phyloP scores from a whole-genome alignment of 2,113 vertebrate species.

The Noctilio leporinus region DNA sequence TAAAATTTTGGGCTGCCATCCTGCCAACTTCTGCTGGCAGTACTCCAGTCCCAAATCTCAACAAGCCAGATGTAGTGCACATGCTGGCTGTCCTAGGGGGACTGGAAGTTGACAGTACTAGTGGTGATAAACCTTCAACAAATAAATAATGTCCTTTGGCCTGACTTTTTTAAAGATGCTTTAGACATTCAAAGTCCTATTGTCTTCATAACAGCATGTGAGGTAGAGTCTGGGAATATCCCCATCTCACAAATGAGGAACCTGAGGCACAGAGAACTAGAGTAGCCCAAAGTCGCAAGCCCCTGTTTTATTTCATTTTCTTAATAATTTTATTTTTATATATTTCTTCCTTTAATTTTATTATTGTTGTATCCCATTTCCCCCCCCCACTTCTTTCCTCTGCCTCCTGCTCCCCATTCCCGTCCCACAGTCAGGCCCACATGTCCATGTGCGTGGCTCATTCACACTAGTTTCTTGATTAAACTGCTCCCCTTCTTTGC shows the following conservation, averaged over 20 bases:
- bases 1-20: background rate
- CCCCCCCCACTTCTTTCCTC: too few species aligned
- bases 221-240: background rate
- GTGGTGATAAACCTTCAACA: background rate
- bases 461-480: too few species aligned
- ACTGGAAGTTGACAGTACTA: background rate
- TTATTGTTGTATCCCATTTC: too few species aligned
- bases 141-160: background rate
- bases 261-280: background rate
- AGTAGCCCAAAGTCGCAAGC: too few species aligned
- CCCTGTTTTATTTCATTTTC: background rate
- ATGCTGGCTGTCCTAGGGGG: background rate
- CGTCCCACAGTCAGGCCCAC: too few species aligned
- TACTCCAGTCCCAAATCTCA: rapidly evolving
- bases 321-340: too few species aligned
- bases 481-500: too few species aligned
- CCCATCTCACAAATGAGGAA: background rate
- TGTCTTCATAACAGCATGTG: rapidly evolving
- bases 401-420: too few species aligned
- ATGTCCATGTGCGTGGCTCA: too few species aligned
- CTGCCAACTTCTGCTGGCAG: too few species aligned
- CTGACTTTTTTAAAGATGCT: background rate
- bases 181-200: background rate
- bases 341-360: too few species aligned
- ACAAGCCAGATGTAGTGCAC: rapidly evolving